Evolutionary conservation across 2,113 vertebrate species (phyloP), one percentile per base, ranked within the genome.

Genomic region (Setophaga coronata): DNA sequence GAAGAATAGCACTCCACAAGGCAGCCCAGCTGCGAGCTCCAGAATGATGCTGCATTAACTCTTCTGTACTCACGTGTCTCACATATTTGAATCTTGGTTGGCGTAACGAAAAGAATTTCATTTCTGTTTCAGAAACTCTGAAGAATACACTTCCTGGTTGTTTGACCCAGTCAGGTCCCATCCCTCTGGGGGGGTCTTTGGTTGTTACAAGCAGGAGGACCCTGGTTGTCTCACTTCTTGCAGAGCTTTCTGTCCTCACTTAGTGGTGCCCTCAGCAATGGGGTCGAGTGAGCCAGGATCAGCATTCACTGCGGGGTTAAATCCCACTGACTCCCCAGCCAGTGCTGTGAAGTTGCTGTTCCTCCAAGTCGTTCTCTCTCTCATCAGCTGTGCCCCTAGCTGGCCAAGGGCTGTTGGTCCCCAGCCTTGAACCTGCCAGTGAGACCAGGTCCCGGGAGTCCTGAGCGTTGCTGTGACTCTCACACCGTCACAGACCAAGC

Each of bases 1-100:
- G 67, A 97, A 97, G 98, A 98, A 97, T 96, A 94, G 97, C 96
- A 97, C 95, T 97, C 94, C 95, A 94, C 50, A 26, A 53, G 26
- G 51, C 96, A 94, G 96, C 97, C 98, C 98, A 98, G 98, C 98
- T 99, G 98, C 96, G 98, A 89, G 97, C 96, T 96, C 86, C 72
- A 87, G 97, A 97, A 97, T 98, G 97, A 94, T 97, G 91, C 67
- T 93, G 85, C 91, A 72, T 97, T 98, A 97, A 98, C 95, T 42
- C 69, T 90, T 87, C 14, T 19, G 42, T 80, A 36, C 78, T 43
- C 58, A 2, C 28, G 16, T 60, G 53, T 48, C 70, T 85, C 43
- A 42, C 19, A 2, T 19, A 38, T 69, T 61, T 56, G 24, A 62
- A 14, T 69, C 74, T 33, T 66, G 33, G 4, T 50, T 74, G 74